Conservation (phyloP, 2,797 vertebrate genomes). For the Calcarius lapponicus region DNA sequence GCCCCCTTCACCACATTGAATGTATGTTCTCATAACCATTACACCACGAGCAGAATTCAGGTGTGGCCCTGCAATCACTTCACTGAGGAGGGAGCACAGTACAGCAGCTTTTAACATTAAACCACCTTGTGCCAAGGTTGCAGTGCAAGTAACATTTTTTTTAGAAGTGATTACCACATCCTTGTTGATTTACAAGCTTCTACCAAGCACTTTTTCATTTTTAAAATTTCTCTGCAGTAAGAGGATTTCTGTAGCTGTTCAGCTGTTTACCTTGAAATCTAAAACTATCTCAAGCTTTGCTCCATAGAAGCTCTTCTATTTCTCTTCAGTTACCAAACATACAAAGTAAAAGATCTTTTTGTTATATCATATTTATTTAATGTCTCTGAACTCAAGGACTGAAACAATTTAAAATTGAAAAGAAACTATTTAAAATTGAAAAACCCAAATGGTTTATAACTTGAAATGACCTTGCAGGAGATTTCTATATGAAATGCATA, state of each 20-base stretch:
- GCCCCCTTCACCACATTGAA: fast-evolving
- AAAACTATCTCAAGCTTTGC: background rate
- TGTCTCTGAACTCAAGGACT: background rate
- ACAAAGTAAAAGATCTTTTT: background rate
- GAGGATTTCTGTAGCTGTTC: slow-evolving; percentile 47
- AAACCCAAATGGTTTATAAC: background rate
- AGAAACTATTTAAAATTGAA: background rate
- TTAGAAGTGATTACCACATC: background rate
- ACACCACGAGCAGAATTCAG: background rate
- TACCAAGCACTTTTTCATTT: slow-evolving; percentile 8
- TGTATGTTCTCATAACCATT: fast-evolving
- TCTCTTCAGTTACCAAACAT: background rate
- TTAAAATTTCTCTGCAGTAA: slow-evolving; percentile 30
- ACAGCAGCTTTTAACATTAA: background rate
- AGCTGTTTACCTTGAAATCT: slow-evolving; percentile 36
- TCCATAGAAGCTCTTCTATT: background rate
- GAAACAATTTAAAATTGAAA: background rate
- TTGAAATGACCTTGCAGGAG: slow-evolving; percentile 28
- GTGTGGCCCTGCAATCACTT: background rate
- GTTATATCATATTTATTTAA: background rate
- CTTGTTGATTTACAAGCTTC: slow-evolving; percentile 28
- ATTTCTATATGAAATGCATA: slow-evolving; percentile 43
- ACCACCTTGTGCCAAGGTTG: background rate
- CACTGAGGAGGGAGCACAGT: fast-evolving
- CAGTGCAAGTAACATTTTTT: background rate